These are phyloP conservation scores for Poecilus cupreus DNA, from an alignment of 2,888 invertebrate species.

Conservation along the genomic window DNA sequence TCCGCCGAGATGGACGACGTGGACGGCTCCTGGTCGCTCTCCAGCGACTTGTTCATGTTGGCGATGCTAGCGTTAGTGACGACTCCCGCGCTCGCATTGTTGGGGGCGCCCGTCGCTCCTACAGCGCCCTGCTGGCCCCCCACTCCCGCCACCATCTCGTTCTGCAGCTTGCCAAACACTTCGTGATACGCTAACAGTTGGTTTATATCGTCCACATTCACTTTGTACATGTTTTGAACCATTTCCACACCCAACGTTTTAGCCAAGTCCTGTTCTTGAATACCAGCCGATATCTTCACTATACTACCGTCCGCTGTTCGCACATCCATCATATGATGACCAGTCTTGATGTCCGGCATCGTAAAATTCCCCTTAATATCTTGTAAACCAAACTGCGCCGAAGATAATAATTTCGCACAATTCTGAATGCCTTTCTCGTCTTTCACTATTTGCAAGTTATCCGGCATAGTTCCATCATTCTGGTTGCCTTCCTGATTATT, in stretches of 20 bases:
- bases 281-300: constrained; percentile 82
- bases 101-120: too few relatives aligned
- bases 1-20: constrained; percentile 77
- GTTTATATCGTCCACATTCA: constrained; percentile 87
- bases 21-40: constrained; percentile 75
- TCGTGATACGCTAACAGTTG: constrained; percentile 90
- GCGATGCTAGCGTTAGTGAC: constrained; percentile 46
- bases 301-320: constrained; percentile 82
- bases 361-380: constrained; percentile 73
- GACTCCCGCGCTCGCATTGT: constrained; percentile 20
- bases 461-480: constrained; percentile 65
- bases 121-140: too few relatives aligned
- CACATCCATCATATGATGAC: constrained; percentile 77
- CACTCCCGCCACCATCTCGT: constrained; percentile 71
- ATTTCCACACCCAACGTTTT: constrained; percentile 80
- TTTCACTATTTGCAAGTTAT: constrained; percentile 73
- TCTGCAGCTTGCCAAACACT: constrained; percentile 84
- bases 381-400: constrained; percentile 70
- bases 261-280: constrained; percentile 77
- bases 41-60: constrained; percentile 70
- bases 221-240: constrained; percentile 88
- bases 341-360: constrained; percentile 73
- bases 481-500: constrained; percentile 67
- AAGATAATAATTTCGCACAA: constrained; percentile 72
- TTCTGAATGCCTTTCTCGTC: constrained; percentile 77